Evolutionary conservation across 1,140 invertebrate genomes (phyloP), one percentile per base, ranked within the genome.

Genomic region (Galleria mellonella): DNA sequence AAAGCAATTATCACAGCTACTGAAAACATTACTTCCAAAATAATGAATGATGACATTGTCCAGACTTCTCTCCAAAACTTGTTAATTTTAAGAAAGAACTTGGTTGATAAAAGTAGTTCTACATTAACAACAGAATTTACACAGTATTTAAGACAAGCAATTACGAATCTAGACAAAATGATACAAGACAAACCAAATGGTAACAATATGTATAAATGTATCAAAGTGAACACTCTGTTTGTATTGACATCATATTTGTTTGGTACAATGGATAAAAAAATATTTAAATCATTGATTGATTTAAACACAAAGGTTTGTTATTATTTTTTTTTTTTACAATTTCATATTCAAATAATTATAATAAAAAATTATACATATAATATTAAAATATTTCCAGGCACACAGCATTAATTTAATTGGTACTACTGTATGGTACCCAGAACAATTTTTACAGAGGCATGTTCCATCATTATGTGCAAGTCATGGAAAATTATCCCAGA

Each of bases 361-460:
- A 10, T 12, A 15, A 10, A 10, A 27, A 2, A 47, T 10, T 32
- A 3, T 14, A 5, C 13, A 44, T 36, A 48, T 44, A 37, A 50
- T 14, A 51, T n/a, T n/a, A n/a, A n/a, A n/a, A n/a, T n/a, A 55
- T 70, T 79, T 84, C 14, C 70, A 90, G 87, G 82, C 93, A 39
- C 93, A 93, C 40, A 92, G 91, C 33, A 90, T 95, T 13, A 91
- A 90, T 40, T 74, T 97, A 3, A 85, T 90, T 38, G 94, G 94
- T 1, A 93, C 93, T 72, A 87, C 93, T 11, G 69, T 95, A 27
- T 96, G 94, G 94, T 90, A 93, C 65, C 93, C 95, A 4, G 93
- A 93, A 72, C 87, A 89, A 51, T 96, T 96, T 82, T 83, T 96
- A 9, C 75, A 89, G 28, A 87, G 87, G 55, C 89, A 91, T 79